Evolutionary conservation across 2,888 invertebrate genomes (phyloP), one percentile per base, ranked within the genome.

Genomic region (Chrysolina haemoptera): DNA sequence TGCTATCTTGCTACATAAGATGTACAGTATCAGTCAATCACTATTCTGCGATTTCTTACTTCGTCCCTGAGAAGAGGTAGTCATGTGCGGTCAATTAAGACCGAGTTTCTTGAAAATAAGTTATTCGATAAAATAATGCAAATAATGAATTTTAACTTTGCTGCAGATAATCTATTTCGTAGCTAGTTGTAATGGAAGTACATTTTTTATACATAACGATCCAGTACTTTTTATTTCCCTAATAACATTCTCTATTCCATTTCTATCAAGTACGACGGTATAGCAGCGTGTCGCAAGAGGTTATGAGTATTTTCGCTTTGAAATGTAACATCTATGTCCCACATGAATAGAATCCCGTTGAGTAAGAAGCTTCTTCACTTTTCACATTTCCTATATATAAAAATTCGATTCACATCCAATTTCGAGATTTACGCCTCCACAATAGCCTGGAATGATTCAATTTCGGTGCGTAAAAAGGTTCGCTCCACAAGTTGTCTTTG

Each of bases 391-490:
- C 76, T 79, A 78, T 76, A 77, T 77, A 66, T 76, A 79, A 80
- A 82, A 82, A 83, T 86, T 85, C 86, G 84, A 86, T 86, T 86
- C 86, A 86, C 82, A 85, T 86, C 85, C 87, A 87, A 87, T 86
- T 87, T 86, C 82, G 80, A 83, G 83, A 85, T 84, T 84, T 85
- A 84, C 81, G 80, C 79, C 78, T 79, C 81, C 84, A 86, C 86
- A 86, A 86, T 86, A 84, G 82, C 74, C 66, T 80, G 81, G 81
- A 79, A 82, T 83, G 84, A 85, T 84, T 84, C 85, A 82, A 85
- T 85, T 85, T 85, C 83, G 81, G 71, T 71, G 73, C 74, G 65
- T 71, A 77, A 74, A 75, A 72, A 73, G 71, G 65, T 77, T 73
- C 63, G 59, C 62, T 73, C 62, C 69, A 63, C 55, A 69, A 69